Percentiles rank a stretch among this genome's conserved stretches.
phyloP scores from a whole-genome alignment of 2,113 vertebrate species.

The Pantherophis guttatus region DNA sequence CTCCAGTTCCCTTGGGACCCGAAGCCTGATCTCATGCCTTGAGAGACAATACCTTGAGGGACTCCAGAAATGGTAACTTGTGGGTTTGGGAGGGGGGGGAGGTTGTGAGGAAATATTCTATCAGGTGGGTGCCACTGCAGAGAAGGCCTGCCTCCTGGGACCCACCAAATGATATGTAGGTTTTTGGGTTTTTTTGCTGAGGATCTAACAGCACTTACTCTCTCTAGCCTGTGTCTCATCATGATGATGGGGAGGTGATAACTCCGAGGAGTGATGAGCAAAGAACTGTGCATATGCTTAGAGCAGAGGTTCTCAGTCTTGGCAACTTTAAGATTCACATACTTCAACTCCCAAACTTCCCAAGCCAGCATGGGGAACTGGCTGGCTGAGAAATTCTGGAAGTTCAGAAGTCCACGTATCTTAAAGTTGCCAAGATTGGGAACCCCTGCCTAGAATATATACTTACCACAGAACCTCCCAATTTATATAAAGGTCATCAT shows the following conservation, averaged over 20 bases:
- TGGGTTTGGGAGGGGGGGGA: not conserved
- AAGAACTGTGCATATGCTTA: not conserved
- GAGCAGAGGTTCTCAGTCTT: not conserved
- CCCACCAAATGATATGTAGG: not conserved
- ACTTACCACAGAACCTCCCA: not conserved
- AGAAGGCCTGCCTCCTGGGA: not conserved
- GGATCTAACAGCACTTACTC: not conserved
- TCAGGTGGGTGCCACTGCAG: not conserved
- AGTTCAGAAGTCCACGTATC: not conserved
- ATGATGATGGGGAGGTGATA: not conserved
- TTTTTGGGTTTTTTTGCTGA: not conserved
- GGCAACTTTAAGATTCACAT: not conserved
- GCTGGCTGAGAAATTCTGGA: not conserved
- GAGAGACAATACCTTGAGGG: not conserved
- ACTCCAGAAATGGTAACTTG: not conserved
- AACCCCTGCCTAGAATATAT: not conserved
- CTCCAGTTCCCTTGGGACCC: not conserved
- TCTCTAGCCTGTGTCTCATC: not conserved
- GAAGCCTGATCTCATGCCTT: not conserved
- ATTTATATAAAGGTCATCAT: not conserved
- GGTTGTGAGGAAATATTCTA: not conserved
- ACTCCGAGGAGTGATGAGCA: not conserved
- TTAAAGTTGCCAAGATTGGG: not conserved
- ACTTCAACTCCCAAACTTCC: not conserved
- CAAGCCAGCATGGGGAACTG: not conserved